phyloP scores from a whole-genome alignment of 2,888 invertebrate species.

The Punctoribates punctum region DNA sequence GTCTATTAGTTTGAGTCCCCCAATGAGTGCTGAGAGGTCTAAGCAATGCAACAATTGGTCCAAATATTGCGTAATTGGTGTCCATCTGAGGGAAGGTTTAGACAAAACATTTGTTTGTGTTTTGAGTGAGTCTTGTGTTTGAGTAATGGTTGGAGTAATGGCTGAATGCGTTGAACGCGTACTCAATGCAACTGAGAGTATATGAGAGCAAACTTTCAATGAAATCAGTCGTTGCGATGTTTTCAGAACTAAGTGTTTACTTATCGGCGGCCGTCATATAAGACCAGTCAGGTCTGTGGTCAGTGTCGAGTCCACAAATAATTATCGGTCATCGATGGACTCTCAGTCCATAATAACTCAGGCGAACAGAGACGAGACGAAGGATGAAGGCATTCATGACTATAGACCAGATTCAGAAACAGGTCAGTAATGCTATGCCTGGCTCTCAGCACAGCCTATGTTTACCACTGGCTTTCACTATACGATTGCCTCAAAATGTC shows the following conservation, averaged over 20 bases:
- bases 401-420: conserved; percentile 33
- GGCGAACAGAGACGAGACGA: conserved; percentile 93
- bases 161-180: conserved; percentile 6
- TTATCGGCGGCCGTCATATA: not conserved
- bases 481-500: conserved; percentile 10
- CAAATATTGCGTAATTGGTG: not conserved
- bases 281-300: not conserved
- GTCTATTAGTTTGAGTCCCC: not conserved
- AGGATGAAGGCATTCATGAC: conserved; percentile 30
- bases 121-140: too few relatives aligned
- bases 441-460: not conserved
- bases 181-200: not conserved
- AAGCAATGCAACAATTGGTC: not conserved
- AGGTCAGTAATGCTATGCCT: conserved; percentile 34
- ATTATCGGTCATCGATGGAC: conserved; percentile 67
- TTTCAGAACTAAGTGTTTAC: conserved; percentile 19
- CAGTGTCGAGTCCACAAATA: not conserved
- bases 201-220: not conserved
- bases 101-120: not conserved
- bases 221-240: not conserved
- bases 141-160: conserved; percentile 11
- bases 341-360: conserved; percentile 98
- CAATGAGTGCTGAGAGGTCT: not conserved
- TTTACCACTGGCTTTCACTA: conserved; percentile 9
- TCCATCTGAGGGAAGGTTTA: not conserved